Percentiles rank a stretch among this genome's conserved stretches.
Conservation (phyloP, 2,113 vertebrate genomes). For the Nothobranchius furzeri region DNA sequence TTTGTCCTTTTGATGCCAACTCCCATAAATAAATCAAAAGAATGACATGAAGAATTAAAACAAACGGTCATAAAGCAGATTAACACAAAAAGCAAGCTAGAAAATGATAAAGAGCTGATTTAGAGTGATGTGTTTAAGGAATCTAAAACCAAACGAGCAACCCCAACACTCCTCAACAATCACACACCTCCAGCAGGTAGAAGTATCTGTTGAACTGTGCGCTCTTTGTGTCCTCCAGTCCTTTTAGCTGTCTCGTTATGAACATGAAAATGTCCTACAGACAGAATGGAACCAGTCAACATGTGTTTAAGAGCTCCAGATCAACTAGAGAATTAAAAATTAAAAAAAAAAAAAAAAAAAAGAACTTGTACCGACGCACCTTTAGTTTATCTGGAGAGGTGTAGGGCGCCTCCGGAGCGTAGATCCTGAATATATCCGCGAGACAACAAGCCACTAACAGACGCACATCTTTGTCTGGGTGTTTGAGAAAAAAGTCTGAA, state of each 20-base stretch:
- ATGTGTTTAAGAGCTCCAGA: neutral
- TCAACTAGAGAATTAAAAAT: too few relatives aligned
- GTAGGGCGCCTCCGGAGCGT: constrained; percentile 97
- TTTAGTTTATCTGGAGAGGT: constrained; percentile 98
- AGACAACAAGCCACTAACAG: constrained; percentile 97
- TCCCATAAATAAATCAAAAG: neutral
- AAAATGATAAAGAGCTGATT: neutral
- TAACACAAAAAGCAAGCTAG: neutral
- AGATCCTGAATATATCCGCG: constrained; percentile 98
- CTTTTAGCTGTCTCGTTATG: constrained; percentile 97
- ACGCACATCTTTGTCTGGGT: constrained; percentile 98
- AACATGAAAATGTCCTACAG: constrained; percentile 99
- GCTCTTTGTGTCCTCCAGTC: constrained; percentile 98
- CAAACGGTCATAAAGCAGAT: neutral
- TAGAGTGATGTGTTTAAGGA: neutral
- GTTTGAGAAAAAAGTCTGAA: constrained; percentile 98
- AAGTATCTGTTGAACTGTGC: constrained; percentile 99
- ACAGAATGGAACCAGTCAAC: neutral
- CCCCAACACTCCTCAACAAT: too few relatives aligned
- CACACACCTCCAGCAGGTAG: constrained; percentile 94
- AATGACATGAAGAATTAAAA: neutral
- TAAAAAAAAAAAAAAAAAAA: too few relatives aligned
- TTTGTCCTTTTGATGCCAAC: neutral
- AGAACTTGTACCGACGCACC: constrained; percentile 66
- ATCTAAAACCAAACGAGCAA: too few relatives aligned